Evolutionary conservation across 2,797 vertebrate genomes (phyloP).

Genomic region (Cuculus canorus): DNA sequence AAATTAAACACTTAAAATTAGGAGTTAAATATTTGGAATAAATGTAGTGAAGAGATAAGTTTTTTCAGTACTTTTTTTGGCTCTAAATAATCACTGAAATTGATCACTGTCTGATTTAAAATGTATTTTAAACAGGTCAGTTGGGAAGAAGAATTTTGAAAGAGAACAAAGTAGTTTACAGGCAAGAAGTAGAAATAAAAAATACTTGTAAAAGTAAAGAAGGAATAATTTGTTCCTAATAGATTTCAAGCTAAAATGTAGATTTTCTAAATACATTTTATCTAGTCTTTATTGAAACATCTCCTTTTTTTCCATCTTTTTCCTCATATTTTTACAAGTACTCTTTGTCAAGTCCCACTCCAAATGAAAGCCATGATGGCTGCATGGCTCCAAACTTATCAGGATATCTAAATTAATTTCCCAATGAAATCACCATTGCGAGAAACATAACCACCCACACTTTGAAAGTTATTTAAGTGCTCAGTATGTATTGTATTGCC

Average conservation of each 20-base stretch:
- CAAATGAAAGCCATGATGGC: background rate
- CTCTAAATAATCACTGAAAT: background rate
- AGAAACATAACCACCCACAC: background rate
- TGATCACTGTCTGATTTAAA: background rate
- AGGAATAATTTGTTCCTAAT: background rate
- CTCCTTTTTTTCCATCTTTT: background rate
- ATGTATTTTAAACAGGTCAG: background rate
- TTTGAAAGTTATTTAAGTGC: background rate
- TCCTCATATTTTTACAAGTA: background rate
- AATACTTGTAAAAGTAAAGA: background rate
- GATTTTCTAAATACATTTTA: background rate
- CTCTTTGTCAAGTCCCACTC: background rate
- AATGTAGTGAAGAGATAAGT: background rate
- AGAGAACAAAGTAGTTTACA: background rate
- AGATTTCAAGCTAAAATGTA: background rate
- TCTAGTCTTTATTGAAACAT: background rate
- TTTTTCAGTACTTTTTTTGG: background rate
- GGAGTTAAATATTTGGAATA: conserved; percentile 1
- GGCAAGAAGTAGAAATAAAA: background rate
- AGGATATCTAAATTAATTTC: background rate
- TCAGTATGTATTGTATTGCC: background rate
- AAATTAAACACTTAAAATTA: background rate
- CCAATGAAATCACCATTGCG: background rate
- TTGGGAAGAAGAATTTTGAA: background rate
- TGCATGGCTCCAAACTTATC: background rate